Percentiles rank a stretch among this genome's conserved stretches.
Conservation (phyloP, 1,140 invertebrate genomes). For the Trissolcus basalis region DNA sequence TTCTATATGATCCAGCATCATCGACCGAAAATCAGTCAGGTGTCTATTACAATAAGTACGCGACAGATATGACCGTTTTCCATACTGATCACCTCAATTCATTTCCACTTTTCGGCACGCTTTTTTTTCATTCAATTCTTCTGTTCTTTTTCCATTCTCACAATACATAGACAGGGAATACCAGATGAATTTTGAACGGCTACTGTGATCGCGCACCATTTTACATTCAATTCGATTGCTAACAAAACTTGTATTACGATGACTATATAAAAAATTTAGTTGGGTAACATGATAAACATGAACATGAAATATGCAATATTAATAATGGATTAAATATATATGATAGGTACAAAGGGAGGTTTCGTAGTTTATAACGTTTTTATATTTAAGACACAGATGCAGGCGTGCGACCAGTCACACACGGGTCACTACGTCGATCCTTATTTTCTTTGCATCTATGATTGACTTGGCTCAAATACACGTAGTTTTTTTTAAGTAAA, state of each 20-base stretch:
- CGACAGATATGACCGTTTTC: slow-evolving; percentile 1
- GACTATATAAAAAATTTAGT: slow-evolving; percentile 58
- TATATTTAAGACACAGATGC: slow-evolving; percentile 26
- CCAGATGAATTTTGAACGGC: too few relatives aligned
- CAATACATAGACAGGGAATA: too few relatives aligned
- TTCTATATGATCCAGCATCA: slow-evolving; percentile 14
- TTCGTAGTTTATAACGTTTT: slow-evolving; percentile 43
- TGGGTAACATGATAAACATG: slow-evolving; percentile 58
- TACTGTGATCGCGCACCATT: slow-evolving; percentile 7
- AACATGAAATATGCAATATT: slow-evolving; percentile 53
- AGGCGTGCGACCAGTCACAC: slow-evolving; percentile 25
- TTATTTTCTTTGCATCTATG: slow-evolving; percentile 48
- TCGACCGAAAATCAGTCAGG: slow-evolving; percentile 53
- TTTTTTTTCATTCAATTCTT: neutral
- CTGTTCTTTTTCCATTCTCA: too few relatives aligned
- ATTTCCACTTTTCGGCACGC: neutral
- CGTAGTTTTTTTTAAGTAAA: slow-evolving; percentile 40
- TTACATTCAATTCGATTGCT: slow-evolving; percentile 38
- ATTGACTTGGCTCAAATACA: slow-evolving; percentile 50
- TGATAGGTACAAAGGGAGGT: slow-evolving; percentile 39
- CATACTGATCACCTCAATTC: slow-evolving; percentile 8
- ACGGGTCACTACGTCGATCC: slow-evolving; percentile 56
- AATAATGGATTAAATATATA: slow-evolving; percentile 54
- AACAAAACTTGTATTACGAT: slow-evolving; percentile 54
- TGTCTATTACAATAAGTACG: slow-evolving; percentile 46